Conservation (phyloP, 2,113 vertebrate genomes). For the Onychorhynchus coronatus region DNA sequence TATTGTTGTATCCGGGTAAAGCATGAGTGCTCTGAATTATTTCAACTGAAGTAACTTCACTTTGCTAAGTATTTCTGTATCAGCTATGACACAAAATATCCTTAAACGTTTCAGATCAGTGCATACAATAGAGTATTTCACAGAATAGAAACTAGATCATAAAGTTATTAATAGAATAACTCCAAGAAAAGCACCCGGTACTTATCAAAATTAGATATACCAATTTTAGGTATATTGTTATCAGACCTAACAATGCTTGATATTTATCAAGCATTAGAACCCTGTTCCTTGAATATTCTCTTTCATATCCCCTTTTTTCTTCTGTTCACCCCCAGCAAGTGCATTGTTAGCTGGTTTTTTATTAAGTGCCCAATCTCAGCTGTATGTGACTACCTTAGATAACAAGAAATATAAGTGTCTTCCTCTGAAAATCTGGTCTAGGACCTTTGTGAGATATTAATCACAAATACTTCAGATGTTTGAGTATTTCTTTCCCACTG, state of each 20-base stretch:
- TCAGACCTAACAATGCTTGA: background rate
- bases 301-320: background rate
- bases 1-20: background rate
- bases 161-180: background rate
- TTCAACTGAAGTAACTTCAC: background rate
- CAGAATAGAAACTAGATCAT: background rate
- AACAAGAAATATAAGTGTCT: background rate
- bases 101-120: background rate
- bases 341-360: background rate
- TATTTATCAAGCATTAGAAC: background rate
- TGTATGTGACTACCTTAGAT: background rate
- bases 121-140: background rate
- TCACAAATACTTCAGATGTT: background rate
- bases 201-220: background rate
- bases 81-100: background rate
- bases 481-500: background rate
- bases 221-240: background rate
- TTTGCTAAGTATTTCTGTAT: background rate
- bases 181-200: background rate
- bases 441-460: background rate
- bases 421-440: background rate
- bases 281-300: background rate
- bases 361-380: background rate
- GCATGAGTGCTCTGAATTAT: background rate
- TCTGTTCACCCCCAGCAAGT: background rate